A percentile compares a stretch with the other conserved stretches of the same genome.
These are phyloP conservation scores for Melanostoma scalare DNA, from an alignment of 2,888 invertebrate genomes.

Conservation along the genomic window DNA sequence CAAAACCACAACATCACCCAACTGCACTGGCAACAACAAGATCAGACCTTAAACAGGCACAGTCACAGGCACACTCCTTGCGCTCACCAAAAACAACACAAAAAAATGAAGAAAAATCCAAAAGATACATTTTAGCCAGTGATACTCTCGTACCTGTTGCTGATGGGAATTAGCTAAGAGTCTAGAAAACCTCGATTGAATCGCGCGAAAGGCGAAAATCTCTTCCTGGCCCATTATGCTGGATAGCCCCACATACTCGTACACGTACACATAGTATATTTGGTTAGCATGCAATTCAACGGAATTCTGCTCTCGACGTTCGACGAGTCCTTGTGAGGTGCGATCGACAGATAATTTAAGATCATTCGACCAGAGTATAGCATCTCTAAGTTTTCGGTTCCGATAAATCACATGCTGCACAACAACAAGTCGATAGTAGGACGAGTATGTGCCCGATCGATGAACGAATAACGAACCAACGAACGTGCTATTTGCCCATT, in stretches of 20 bases:
- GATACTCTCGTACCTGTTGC: conserved; percentile 30
- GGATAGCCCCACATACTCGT: conserved; percentile 31
- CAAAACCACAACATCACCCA: conserved; percentile 31
- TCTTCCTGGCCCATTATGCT: conserved; percentile 66
- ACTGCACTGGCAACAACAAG: conserved; percentile 14
- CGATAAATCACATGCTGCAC: conserved; percentile 69
- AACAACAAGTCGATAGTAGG: conserved; percentile 37
- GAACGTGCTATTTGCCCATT: conserved; percentile 71
- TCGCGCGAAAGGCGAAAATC: conserved; percentile 61
- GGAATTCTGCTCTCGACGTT: conserved; percentile 50
- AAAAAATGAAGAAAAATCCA: too few species aligned
- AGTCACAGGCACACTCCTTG: conserved; percentile 36
- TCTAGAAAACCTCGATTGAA: conserved; percentile 59
- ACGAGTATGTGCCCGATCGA: conserved; percentile 39
- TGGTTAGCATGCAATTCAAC: conserved; percentile 70
- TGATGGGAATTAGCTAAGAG: conserved; percentile 56
- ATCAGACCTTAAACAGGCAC: conserved; percentile 36
- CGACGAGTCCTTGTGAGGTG: conserved; percentile 58
- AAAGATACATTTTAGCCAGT: conserved; percentile 33
- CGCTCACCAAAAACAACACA: too few species aligned
- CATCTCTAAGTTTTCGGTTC: conserved; percentile 64
- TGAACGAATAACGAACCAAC: conserved; percentile 5
- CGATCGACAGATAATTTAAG: conserved; percentile 73
- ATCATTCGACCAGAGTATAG: conserved; percentile 60
- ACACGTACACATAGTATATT: neutral